phyloP scores from a whole-genome alignment of 2,113 vertebrate genomes.

The Chaetops frenatus region DNA sequence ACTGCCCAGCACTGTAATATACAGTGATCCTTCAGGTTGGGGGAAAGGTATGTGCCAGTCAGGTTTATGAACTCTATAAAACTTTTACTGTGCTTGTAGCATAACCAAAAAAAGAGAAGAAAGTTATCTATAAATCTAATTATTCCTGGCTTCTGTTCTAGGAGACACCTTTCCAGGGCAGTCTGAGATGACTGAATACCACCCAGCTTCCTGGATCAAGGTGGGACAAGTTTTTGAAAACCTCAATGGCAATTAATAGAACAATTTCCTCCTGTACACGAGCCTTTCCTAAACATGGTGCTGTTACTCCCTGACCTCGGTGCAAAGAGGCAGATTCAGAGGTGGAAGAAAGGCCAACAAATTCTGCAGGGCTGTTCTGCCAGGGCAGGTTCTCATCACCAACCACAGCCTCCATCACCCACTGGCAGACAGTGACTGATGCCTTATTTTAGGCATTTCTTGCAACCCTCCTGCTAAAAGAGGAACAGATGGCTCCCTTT shows the following conservation, averaged over 20 bases:
- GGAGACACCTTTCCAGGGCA: conserved; percentile 6
- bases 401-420: not conserved
- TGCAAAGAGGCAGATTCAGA: not conserved
- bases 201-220: not conserved
- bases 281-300: not conserved
- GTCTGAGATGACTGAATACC: not conserved
- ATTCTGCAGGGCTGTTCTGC: not conserved
- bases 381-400: not conserved
- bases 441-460: not conserved
- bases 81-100: conserved; percentile 17
- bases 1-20: not conserved
- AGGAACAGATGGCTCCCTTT: conserved; percentile 7
- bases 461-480: not conserved
- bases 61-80: conserved; percentile 45
- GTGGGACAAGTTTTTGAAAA: not conserved
- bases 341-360: not conserved
- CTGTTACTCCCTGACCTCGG: not conserved
- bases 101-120: conserved; percentile 21
- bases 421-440: not conserved
- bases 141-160: conserved; percentile 40
- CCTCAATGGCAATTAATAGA: not conserved
- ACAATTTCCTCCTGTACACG: not conserved
- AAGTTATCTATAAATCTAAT: conserved; percentile 41
- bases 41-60: not conserved
- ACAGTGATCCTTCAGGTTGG: not conserved